Base-by-base conservation (phyloP, 2,888 invertebrate genomes). In the Apotomis turbidana region DNA sequence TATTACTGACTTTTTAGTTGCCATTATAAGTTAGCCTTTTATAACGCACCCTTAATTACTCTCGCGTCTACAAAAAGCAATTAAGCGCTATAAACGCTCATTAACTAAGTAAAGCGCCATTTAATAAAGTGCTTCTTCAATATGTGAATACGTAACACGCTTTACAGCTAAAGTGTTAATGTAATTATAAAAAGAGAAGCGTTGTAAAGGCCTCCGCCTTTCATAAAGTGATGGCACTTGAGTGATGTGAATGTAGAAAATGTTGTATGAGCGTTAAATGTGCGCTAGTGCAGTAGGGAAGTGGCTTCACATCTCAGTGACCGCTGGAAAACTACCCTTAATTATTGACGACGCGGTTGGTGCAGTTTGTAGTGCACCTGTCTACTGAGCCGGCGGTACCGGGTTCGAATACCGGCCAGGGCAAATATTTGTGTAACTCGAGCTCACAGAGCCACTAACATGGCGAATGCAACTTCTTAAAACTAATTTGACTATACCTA, bases 151-250 rank as follows among this genome's bases (percentile, higher is more conserved):
- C 62, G 71, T 62, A 61, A 68, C 71, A 55, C 68, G 59, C 58
- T 63, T 66, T 62, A 51, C 62, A 63, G 71, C 61, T 62, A 68
- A 71, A 68, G 72, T 72, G 72, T 72, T 72, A 72, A 72, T 68
- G 63, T 68, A 68, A 74, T 74, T 63, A 70, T 73, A 64, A 74
- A 71, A 59, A 67, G 59, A 68, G 62, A 51, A 63, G 52, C 71
- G 67, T 12, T 67, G 60, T 75, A 76, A 72, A 79, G 78, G 78
- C 78, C 76, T 84, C 82, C 78, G 80, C 80, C 78, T 81, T 86
- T 84, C 78, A 86, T 85, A 87, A 83, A 82, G 81, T 80, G 81
- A 85, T 83, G 84, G 82, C 81, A 85, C 87, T 89, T 83, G 83
- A 78, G 83, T 81, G 83, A 27, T 38, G 82, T 82, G 84, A 83